Conservation (phyloP, 2,113 vertebrate genomes). For the Corythoichthys haematopterus region DNA sequence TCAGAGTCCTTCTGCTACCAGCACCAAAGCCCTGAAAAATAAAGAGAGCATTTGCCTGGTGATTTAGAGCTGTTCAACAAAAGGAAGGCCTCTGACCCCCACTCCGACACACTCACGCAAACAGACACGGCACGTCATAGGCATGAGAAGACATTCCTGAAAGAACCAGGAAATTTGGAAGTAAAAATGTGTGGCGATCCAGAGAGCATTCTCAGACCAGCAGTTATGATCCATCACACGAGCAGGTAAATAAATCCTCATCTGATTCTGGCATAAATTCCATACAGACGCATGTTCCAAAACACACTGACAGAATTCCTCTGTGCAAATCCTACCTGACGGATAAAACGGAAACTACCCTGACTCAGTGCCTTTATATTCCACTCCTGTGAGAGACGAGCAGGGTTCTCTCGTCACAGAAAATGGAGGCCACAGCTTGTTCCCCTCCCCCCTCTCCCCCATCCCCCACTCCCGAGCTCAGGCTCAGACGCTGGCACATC, state of each 20-base stretch:
- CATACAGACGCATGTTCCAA: conserved; percentile 45
- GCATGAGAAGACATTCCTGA: conserved; percentile 1
- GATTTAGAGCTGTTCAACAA: conserved; percentile 31
- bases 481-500: conserved; percentile 70
- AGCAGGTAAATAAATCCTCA: conserved; percentile 60
- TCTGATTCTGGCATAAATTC: conserved; percentile 59
- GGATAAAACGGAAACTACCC: conserved; percentile 61
- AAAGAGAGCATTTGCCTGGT: conserved; percentile 24
- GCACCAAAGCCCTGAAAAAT: conserved; percentile 45
- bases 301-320: conserved; percentile 53
- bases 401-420: conserved; percentile 74
- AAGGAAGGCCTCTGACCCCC: conserved; percentile 17
- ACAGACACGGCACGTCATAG: background rate
- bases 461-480: conserved; percentile 68
- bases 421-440: conserved; percentile 76
- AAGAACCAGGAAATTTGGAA: conserved; percentile 24
- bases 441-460: conserved; percentile 72
- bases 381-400: conserved; percentile 70
- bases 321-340: conserved; percentile 61
- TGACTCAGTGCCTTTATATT: conserved; percentile 65
- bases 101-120: background rate
- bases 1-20: conserved; percentile 50
- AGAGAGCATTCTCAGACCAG: conserved; percentile 55
- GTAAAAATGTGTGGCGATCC: conserved; percentile 41
- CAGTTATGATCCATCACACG: conserved; percentile 59